phyloP scores from a whole-genome alignment of 1,140 invertebrate species.

The Belonocnema kinseyi region DNA sequence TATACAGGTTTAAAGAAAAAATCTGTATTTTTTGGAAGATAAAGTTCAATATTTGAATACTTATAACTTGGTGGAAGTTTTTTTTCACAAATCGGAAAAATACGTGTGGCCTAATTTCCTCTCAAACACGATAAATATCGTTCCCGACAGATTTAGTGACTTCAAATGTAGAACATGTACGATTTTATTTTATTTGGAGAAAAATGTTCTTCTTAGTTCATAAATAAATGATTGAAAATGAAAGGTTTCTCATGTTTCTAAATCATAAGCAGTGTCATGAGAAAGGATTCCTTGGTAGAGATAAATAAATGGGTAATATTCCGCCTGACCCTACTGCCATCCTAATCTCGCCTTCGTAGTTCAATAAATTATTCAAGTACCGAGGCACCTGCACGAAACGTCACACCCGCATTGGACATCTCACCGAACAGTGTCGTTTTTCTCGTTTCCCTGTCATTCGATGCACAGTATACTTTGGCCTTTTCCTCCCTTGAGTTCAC shows the following conservation, averaged over 20 bases:
- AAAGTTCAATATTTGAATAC: too few relatives aligned
- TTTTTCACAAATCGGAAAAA: too few relatives aligned
- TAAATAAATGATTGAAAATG: background rate
- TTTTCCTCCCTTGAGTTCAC: too few relatives aligned
- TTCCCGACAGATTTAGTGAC: too few relatives aligned
- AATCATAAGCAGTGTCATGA: conserved; percentile 1
- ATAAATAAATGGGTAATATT: conserved; percentile 20
- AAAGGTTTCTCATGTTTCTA: background rate
- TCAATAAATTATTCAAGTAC: conserved; percentile 26
- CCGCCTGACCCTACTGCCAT: background rate
- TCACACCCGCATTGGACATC: background rate
- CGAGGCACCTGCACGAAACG: conserved; percentile 1
- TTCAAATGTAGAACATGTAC: too few relatives aligned
- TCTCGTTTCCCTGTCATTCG: background rate
- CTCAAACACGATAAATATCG: too few relatives aligned
- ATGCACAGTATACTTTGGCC: background rate
- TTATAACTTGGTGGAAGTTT: too few relatives aligned
- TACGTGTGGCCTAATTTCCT: too few relatives aligned
- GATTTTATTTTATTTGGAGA: too few relatives aligned
- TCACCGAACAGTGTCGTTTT: background rate
- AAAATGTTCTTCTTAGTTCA: background rate
- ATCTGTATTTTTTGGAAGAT: too few relatives aligned
- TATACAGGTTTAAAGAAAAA: too few relatives aligned
- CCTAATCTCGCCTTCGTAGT: conserved; percentile 21
- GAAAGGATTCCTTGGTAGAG: background rate